Evolutionary conservation across 1,140 invertebrate species (phyloP), one percentile per base, ranked within the genome.

Genomic region (Cylas formicarius): DNA sequence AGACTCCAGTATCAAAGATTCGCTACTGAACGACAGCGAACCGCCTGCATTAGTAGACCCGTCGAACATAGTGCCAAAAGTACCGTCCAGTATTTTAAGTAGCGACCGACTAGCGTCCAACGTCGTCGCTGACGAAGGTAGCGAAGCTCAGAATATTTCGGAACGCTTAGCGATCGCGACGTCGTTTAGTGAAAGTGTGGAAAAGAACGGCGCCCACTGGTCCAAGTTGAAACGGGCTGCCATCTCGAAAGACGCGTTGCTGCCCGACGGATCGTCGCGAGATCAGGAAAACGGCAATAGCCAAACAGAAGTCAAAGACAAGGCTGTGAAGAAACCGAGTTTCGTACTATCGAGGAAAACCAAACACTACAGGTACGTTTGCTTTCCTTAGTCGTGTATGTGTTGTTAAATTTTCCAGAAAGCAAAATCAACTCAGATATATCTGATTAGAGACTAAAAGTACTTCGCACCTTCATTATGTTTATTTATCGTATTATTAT

Each of bases 341-440:
- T 28, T 65, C 19, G 35, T 54, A 1, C 38, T 65, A 5, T 57
- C 53, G 3, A 53, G 53, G 13, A 70, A 70, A 44, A 75, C 72
- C 1, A 83, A 82, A 63, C 77, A 74, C 62, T 88, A 88, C 59
- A 72, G 73, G 32, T 58, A 35, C 45, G 41, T 29, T n/a, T 27
- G 14, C 18, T 9, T 19, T 11, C 33, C 19, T 32, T 33, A 32
- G n/a, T 14, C 13, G 9, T 10, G 20, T 21, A 3, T 16, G 5
- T 5, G 8, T n/a, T n/a, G n/a, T n/a, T n/a, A n/a, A n/a, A n/a
- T n/a, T n/a, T n/a, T n/a, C n/a, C n/a, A n/a, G n/a, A n/a, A n/a
- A n/a, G n/a, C n/a, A n/a, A n/a, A n/a, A n/a, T n/a, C n/a, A n/a
- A n/a, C n/a, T n/a, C n/a, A n/a, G n/a, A n/a, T n/a, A n/a, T n/a